Percentiles rank a stretch among this genome's conserved stretches.
Evolutionary conservation across 2,888 invertebrate species (phyloP).

Genomic region (Coelogynopora nodosa): DNA sequence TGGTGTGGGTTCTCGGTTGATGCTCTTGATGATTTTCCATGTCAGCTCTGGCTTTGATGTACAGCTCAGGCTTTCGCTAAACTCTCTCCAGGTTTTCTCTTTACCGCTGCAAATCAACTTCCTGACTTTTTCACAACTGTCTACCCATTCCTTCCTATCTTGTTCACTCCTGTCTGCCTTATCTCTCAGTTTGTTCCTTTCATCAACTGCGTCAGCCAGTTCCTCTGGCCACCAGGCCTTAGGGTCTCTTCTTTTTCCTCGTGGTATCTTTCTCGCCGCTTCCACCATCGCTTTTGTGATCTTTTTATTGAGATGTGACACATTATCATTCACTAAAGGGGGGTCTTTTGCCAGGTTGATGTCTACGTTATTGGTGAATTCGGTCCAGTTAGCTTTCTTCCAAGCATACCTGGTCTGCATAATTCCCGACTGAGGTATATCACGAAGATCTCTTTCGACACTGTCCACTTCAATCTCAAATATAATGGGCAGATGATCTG

Average conservation of each 20-base stretch:
- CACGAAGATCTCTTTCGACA: not conserved
- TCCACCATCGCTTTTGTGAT: not conserved
- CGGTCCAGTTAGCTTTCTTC: slow-evolving; percentile 18
- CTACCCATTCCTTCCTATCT: slow-evolving; percentile 6
- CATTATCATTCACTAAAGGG: not conserved
- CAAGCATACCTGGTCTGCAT: slow-evolving; percentile 27
- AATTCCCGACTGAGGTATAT: not conserved
- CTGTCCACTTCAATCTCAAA: slow-evolving; percentile 22
- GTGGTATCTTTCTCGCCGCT: not conserved
- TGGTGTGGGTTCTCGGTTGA: not conserved
- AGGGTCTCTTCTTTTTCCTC: slow-evolving; percentile 19
- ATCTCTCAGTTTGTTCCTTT: slow-evolving; percentile 10
- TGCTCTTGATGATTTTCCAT: slow-evolving; percentile 32
- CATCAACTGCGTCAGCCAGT: slow-evolving; percentile 5
- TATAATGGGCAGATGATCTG: slow-evolving; percentile 37
- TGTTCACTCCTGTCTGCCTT: not conserved
- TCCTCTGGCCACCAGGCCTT: slow-evolving; percentile 33
- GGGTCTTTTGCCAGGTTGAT: not conserved
- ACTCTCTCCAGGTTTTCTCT: slow-evolving; percentile 3
- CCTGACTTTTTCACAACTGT: not conserved
- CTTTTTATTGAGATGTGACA: slow-evolving; percentile 10
- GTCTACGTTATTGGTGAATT: slow-evolving; percentile 17
- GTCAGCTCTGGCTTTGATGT: not conserved
- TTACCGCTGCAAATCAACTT: slow-evolving; percentile 3
- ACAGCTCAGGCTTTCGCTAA: not conserved